Evolutionary conservation across 2,888 invertebrate species (phyloP).

Genomic region (Epirrhoe alternata): DNA sequence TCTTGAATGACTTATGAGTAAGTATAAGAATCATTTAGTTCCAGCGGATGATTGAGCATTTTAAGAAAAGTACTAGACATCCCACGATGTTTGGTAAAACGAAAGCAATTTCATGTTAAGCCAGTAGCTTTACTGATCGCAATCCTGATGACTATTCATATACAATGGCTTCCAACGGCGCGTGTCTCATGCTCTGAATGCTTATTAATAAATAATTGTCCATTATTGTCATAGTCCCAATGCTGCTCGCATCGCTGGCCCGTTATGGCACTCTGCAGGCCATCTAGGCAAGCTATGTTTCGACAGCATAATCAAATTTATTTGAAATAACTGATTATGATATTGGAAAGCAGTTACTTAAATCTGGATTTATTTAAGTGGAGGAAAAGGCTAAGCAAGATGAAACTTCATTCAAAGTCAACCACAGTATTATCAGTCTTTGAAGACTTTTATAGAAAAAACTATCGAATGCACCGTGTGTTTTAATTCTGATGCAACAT

Average conservation of each 20-base stretch:
- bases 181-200: slow-evolving; percentile 39
- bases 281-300: background rate
- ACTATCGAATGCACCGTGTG: background rate
- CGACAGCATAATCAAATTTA: background rate
- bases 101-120: slow-evolving; percentile 13
- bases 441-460: too few species aligned
- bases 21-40: too few species aligned
- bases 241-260: slow-evolving; percentile 16
- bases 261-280: slow-evolving; percentile 18
- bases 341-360: too few species aligned
- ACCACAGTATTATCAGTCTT: background rate
- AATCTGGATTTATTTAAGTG: background rate
- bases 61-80: too few species aligned
- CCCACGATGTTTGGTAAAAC: background rate
- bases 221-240: slow-evolving; percentile 22
- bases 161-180: slow-evolving; percentile 35
- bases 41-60: too few species aligned
- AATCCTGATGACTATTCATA: slow-evolving; percentile 30
- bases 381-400: background rate
- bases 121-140: slow-evolving; percentile 13
- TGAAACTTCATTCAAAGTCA: background rate
- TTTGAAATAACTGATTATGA: background rate
- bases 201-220: slow-evolving; percentile 38
- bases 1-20: too few species aligned
- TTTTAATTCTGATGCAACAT: background rate